Base-by-base conservation (phyloP, 2,888 invertebrate species). In the Isoperla grammatica region DNA sequence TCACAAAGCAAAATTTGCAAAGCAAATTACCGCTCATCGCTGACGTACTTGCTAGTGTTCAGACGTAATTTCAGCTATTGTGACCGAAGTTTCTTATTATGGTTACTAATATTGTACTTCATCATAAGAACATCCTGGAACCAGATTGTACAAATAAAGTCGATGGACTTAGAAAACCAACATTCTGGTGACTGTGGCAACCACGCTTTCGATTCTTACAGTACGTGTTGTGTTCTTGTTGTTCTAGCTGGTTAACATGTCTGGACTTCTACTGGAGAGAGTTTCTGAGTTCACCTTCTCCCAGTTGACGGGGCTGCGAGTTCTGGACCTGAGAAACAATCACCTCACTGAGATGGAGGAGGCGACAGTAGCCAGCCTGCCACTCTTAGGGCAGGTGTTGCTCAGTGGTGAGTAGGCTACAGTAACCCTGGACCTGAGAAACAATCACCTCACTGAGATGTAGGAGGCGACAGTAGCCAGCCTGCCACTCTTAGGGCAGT, bases 311-410 rank as follows among this genome's bases (percentile, higher is more conserved):
- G 67, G 71, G n/a, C 71, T 84, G 1, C 71, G 71, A 48, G 75
- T 73, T 29, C 68, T 84, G 64, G 82, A 84, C 65, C 71, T 84
- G 3, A 74, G 81, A 29, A 72, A 76, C 61, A 84, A 84, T 66
- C 71, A 71, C 62, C 68, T 84, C 50, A 71, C 74, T 45, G 75
- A 77, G 37, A 75, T 83, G 65, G 75, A 76, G 61, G 70, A 72
- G 0, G 67, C 69, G 1, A 66, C 76, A 35, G 66, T 82, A 15
- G 71, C 73, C 13, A 72, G 69, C 6, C 74, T 78, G 6, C 70
- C 71, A 1, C 69, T 69, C 0, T 68, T 83, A 39, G 71, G 76
- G 50, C 68, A 72, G 4, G 71, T 81, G 39, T 75, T 76, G 68
- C 72, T 84, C 20, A 74, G 77, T 61, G 79, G 83, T 81, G 68